These are phyloP conservation scores for Oscheius onirici DNA, from an alignment of 2,888 invertebrate species.

Conservation along the genomic window DNA sequence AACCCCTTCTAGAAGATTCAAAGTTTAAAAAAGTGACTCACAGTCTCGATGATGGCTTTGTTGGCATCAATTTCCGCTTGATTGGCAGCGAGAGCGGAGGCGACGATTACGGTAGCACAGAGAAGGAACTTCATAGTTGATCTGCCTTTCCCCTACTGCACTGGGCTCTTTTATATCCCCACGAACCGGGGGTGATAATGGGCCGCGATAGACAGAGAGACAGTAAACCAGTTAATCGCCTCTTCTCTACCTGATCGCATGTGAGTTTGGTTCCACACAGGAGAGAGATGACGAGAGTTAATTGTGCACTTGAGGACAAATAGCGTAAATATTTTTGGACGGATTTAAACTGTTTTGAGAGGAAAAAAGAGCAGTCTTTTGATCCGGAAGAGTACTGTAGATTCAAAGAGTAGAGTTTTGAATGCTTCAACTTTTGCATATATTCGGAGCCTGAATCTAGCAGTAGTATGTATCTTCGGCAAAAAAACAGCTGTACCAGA, in stretches of 20 bases:
- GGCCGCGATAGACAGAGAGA: neutral
- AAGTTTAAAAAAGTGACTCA: neutral
- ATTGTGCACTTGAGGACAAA: neutral
- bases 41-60: constrained; percentile 5
- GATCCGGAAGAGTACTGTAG: neutral
- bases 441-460: too few relatives aligned
- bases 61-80: constrained; percentile 22
- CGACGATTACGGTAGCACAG: neutral
- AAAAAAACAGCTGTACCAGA: too few relatives aligned
- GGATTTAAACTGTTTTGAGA: neutral
- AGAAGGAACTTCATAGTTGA: constrained; percentile 5
- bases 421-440: too few relatives aligned
- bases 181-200: neutral
- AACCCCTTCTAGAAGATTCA: too few relatives aligned
- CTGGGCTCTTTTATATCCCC: constrained; percentile 4
- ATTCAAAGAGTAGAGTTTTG: too few relatives aligned
- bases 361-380: neutral
- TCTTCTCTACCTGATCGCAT: neutral
- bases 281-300: too few relatives aligned
- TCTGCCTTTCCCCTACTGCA: constrained; percentile 1
- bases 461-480: too few relatives aligned
- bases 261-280: constrained; percentile 14
- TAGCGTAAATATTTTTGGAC: neutral
- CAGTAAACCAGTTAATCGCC: constrained; percentile 30
- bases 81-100: neutral